Base-by-base conservation (phyloP, 2,888 invertebrate genomes). In the Drosophila macrospina region DNA sequence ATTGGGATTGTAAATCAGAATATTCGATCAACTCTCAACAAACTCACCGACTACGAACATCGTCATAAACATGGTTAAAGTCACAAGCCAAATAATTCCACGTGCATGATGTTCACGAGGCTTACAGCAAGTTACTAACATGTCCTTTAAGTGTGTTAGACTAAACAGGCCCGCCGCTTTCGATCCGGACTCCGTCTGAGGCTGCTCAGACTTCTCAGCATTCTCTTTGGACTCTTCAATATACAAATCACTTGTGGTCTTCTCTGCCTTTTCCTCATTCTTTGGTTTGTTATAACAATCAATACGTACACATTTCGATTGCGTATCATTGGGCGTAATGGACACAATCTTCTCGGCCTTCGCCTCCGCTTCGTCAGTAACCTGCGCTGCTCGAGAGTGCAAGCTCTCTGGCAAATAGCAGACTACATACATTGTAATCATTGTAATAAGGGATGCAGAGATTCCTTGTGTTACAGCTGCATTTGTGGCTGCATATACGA, bases 401-500 rank as follows among this genome's bases (percentile, higher is more conserved):
- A 92, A 65, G 24, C 91, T 92, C 63, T 92, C 92, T 4, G 91
- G 89, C 20, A 92, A 57, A 54, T 68, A 90, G 5, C 89, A 61
- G 4, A 83, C 67, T 1, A 90, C 78, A 37, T 89, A 91, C 0
- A 90, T 7, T 2, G 91, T 86, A 2, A 86, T 80, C 1, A 81
- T 3, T 1, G 89, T 72, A 11, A 85, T 76, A 6, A 86, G 61
- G 0, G 71, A 13, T 0, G 80, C 86, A 0, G 92, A 91, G 5
- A 91, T 86, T 13, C 76, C 59, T 67, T 91, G 91, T 1, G 91
- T 90, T 0, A 82, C 62, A 2, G 90, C 69, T 0, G 90, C 80
- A 74, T 74, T 90, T 4, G 92, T 91, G 6, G 87, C 89, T 10
- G 92, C 92, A 50, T 95, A 93, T 0, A 95, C 81, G 68, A 93